Evolutionary conservation across 2,113 vertebrate species (phyloP), one percentile per base, ranked within the genome.

Genomic region (Romanogobio albipinnatus): DNA sequence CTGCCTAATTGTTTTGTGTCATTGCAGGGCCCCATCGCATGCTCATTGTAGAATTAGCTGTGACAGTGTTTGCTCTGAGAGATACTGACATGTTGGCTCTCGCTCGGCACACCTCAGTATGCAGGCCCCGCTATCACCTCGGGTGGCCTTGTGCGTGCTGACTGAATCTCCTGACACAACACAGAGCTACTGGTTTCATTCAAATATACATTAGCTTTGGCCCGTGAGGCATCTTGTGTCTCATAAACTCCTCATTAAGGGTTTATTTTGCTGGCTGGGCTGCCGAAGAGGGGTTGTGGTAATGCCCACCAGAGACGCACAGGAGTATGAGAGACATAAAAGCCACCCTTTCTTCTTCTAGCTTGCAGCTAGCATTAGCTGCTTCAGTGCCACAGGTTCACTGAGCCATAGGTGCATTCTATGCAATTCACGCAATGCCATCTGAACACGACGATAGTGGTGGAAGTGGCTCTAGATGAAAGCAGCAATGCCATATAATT

Each of bases 1-100:
- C 75, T 79, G 68, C 81, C 86, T 89, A 88, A 89, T 88, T 89
- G 88, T 86, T 84, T 87, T 70, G 68, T 87, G 76, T 74, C 68
- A 73, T 74, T 78, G 81, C 74, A 1, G 73, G 82, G 81, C 66
- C 66, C 62, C 64, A 49, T 70, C 51, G 22, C 81, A 66, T 79
- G 61, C 79, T 86, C 68, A 56, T 89, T 83, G 85, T 81, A 75
- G 85, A 88, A 88, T 86, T 81, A 87, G 73, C 86, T 45, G 45
- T 87, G 88, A 81, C 88, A 87, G 85, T 76, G 49, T 76, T 84
- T 62, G 71, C 61, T 86, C 85, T 77, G 77, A 76, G 79, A 86
- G 64, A 66, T 39, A 76, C 33, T 68, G 58, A 56, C 62, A 62
- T 73, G 29, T 83, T 66, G 33, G 53, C 77, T 62, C 76, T 62